These are phyloP conservation scores for Trichonephila clavipes DNA, from an alignment of 1,140 invertebrate species.

Conservation along the genomic window DNA sequence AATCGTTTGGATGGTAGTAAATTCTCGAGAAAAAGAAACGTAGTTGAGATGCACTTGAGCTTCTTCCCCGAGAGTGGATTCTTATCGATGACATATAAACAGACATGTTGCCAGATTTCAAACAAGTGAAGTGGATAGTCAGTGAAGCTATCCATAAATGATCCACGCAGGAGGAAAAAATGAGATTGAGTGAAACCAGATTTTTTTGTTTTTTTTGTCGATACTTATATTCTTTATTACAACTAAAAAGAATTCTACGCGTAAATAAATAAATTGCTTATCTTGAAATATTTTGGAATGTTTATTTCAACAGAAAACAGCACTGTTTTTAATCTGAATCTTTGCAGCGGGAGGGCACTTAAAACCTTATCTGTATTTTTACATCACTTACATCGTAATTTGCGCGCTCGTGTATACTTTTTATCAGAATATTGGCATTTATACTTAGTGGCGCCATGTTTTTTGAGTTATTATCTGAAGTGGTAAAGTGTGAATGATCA, in stretches of 20 bases:
- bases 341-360: background rate
- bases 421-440: background rate
- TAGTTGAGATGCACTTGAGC: conserved; percentile 34
- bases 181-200: conserved; percentile 37
- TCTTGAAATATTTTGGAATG: conserved; percentile 45
- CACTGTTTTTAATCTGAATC: background rate
- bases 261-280: conserved; percentile 53
- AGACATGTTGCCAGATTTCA: conserved; percentile 45
- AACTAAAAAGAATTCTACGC: background rate
- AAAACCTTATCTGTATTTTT: background rate
- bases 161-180: background rate
- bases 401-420: background rate
- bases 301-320: conserved; percentile 21
- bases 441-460: conserved; percentile 1
- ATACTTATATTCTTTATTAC: conserved; percentile 12
- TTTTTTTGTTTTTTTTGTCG: background rate
- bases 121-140: conserved; percentile 21
- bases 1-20: conserved; percentile 41
- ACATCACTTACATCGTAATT: conserved; percentile 31
- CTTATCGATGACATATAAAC: conserved; percentile 53
- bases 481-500: conserved; percentile 28
- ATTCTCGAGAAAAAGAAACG: background rate
- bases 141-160: conserved; percentile 37
- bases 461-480: background rate
- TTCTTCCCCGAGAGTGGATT: background rate